Conservation (phyloP, 2,888 invertebrate genomes). For the Hyposoter didymator region DNA sequence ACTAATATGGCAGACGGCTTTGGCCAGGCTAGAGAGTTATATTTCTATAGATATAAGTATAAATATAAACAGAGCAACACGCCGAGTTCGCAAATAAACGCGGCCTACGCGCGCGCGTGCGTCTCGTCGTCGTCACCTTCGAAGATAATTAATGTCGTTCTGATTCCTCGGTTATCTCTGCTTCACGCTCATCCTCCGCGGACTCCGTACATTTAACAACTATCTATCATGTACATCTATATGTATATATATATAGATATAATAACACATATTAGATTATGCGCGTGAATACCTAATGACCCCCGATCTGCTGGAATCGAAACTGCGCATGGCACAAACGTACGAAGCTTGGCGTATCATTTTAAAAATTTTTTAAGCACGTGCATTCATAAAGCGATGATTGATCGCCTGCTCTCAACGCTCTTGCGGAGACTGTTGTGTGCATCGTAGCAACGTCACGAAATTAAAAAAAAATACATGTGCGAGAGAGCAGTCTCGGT, state of each 20-base stretch:
- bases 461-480: constrained; percentile 39
- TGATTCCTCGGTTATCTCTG: constrained; percentile 64
- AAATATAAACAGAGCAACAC: constrained; percentile 5
- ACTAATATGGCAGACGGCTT: constrained; percentile 27
- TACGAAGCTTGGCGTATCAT: constrained; percentile 43
- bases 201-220: constrained; percentile 26
- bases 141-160: constrained; percentile 72
- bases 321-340: constrained; percentile 34
- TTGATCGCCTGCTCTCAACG: constrained; percentile 56
- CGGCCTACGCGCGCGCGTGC: constrained; percentile 63
- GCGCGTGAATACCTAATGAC: constrained; percentile 58
- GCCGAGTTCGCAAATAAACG: constrained; percentile 50
- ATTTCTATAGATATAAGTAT: constrained; percentile 1
- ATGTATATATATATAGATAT: constrained; percentile 14
- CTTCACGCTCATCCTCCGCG: constrained; percentile 64
- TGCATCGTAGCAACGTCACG: constrained; percentile 60
- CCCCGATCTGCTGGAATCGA: constrained; percentile 40
- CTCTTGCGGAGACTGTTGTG: constrained; percentile 43
- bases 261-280: constrained; percentile 31
- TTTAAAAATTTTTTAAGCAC: constrained; percentile 37
- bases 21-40: constrained; percentile 31
- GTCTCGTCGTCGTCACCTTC: constrained; percentile 68
- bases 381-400: constrained; percentile 58
- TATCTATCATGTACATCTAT: constrained; percentile 26
- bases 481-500: constrained; percentile 13